Percentiles rank a stretch among this genome's conserved stretches.
phyloP scores from a whole-genome alignment of 1,140 invertebrate genomes.

The Lasioglossum albipes region DNA sequence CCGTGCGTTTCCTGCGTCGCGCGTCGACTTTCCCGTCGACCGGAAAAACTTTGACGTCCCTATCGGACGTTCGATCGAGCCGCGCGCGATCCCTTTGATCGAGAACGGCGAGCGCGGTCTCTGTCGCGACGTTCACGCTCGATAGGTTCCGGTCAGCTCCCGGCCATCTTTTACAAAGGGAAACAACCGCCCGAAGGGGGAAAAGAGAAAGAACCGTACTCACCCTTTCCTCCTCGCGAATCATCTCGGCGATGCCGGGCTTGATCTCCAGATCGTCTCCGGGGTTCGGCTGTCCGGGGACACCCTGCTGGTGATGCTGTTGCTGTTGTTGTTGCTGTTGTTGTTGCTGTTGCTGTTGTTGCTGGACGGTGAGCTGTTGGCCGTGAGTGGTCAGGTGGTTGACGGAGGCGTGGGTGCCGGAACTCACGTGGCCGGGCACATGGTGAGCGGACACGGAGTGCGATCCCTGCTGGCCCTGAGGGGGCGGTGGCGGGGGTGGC shows the following conservation, averaged over 20 bases:
- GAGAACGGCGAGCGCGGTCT: too few species aligned
- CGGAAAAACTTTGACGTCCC: too few species aligned
- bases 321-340: constrained; percentile 70
- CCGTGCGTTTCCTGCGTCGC: not conserved
- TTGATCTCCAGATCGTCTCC: constrained; percentile 94
- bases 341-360: constrained; percentile 66
- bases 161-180: too few species aligned
- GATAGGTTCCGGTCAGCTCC: too few species aligned
- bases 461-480: constrained; percentile 71
- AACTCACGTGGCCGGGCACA: constrained; percentile 79
- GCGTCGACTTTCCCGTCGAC: not conserved
- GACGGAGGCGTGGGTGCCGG: constrained; percentile 71
- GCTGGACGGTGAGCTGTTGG: constrained; percentile 68
- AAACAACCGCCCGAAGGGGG: too few species aligned
- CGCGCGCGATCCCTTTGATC: not conserved
- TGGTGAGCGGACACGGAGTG: constrained; percentile 79
- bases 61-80: too few species aligned
- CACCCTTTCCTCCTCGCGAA: constrained; percentile 96
- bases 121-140: too few species aligned
- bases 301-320: constrained; percentile 72
- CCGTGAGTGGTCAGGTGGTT: constrained; percentile 78
- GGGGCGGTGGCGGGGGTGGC: constrained; percentile 73
- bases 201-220: constrained; percentile 78
- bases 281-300: constrained; percentile 71
- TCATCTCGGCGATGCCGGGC: constrained; percentile 96